Evolutionary conservation across 2,113 vertebrate genomes (phyloP).

Genomic region (Myrmophylax atrothorax): DNA sequence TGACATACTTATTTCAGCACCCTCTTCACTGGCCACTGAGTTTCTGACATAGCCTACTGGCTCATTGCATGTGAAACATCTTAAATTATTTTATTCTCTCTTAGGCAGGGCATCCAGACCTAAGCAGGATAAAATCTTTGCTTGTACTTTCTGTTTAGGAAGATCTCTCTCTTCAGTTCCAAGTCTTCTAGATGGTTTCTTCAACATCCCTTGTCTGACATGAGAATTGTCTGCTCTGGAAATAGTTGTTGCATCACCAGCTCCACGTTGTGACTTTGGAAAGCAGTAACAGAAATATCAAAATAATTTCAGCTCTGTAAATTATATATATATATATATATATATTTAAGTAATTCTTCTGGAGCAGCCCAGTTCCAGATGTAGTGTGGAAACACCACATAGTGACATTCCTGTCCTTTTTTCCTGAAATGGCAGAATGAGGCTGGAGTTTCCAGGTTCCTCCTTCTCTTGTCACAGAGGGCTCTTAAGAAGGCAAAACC

Average conservation of each 20-base stretch:
- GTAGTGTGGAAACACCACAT: accelerated
- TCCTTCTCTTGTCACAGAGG: background rate
- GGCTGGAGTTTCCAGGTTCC: background rate
- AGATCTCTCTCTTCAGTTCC: background rate
- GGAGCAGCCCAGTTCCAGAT: background rate
- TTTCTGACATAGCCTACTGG: background rate
- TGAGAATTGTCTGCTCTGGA: background rate
- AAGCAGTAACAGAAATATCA: background rate
- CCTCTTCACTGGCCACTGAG: background rate
- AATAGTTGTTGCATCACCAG: background rate
- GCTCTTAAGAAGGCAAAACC: background rate
- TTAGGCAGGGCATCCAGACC: background rate
- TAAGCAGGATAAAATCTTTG: background rate
- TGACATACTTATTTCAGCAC: background rate
- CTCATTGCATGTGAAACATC: background rate
- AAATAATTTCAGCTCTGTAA: background rate
- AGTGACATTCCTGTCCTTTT: background rate
- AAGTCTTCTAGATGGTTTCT: background rate
- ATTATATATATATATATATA: accelerated
- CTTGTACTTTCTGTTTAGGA: background rate
- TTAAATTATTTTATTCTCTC: background rate
- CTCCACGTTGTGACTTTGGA: accelerated
- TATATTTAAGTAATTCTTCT: background rate
- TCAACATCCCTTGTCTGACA: background rate
- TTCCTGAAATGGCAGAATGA: background rate